Evolutionary conservation across 2,113 vertebrate genomes (phyloP).

Genomic region (Gymnogyps californianus): DNA sequence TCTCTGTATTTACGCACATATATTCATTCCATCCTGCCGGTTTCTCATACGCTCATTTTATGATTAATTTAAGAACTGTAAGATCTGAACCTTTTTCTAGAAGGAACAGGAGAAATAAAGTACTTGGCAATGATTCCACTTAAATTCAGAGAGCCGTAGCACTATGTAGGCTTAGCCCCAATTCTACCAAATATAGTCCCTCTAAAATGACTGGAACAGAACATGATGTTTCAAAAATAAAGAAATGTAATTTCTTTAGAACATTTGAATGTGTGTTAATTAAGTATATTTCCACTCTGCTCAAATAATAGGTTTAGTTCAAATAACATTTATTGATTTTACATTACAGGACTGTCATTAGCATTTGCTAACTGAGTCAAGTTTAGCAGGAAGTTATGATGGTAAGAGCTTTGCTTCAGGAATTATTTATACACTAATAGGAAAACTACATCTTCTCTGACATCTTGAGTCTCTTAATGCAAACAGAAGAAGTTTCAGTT

Average conservation of each 20-base stretch:
- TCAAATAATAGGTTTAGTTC: neutral
- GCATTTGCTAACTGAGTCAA: neutral
- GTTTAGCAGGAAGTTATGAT: neutral
- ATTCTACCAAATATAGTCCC: neutral
- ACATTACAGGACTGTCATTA: conserved; percentile 13
- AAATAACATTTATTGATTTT: conserved; percentile 30
- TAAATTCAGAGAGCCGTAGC: neutral
- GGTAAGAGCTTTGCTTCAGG: neutral
- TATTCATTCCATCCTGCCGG: neutral
- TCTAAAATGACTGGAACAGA: conserved; percentile 29
- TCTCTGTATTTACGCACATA: neutral
- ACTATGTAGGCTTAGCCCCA: neutral
- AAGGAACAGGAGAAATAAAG: neutral
- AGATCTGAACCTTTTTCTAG: neutral
- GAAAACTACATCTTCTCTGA: conserved; percentile 3
- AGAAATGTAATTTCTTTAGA: conserved; percentile 5
- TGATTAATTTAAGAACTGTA: neutral
- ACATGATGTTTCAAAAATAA: conserved; percentile 33
- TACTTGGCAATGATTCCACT: conserved; percentile 12
- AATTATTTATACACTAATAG: conserved; percentile 28
- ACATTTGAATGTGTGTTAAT: conserved; percentile 19
- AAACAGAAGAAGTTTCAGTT: neutral
- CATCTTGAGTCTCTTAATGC: neutral
- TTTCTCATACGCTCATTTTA: neutral
- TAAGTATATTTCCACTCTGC: neutral